Percentiles rank a stretch among this genome's conserved stretches.
phyloP scores from a whole-genome alignment of 1,140 invertebrate species.

The Nomia melanderi region DNA sequence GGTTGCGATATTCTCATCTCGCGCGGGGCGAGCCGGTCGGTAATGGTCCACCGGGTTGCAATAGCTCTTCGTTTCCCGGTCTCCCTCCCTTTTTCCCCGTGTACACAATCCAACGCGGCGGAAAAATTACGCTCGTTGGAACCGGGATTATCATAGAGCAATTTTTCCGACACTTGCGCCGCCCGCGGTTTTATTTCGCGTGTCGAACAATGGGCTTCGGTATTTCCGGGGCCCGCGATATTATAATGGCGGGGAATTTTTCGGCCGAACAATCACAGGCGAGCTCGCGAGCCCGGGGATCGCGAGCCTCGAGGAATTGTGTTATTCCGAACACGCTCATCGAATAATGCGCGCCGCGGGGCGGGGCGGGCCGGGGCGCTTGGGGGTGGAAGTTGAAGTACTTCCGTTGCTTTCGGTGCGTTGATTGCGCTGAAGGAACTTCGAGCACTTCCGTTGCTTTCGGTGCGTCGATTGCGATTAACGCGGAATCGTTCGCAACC shows the following conservation, averaged over 20 bases:
- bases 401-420: too few relatives aligned
- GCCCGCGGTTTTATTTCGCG: not conserved
- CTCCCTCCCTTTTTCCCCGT: not conserved
- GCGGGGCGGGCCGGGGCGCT: too few relatives aligned
- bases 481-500: too few relatives aligned
- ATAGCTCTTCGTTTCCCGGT: not conserved
- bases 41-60: constrained; percentile 2
- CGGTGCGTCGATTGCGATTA: too few relatives aligned
- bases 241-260: not conserved
- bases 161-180: not conserved
- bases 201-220: not conserved
- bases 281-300: too few relatives aligned
- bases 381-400: too few relatives aligned
- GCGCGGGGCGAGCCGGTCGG: not conserved
- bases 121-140: not conserved
- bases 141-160: not conserved
- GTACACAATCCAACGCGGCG: not conserved
- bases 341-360: too few relatives aligned
- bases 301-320: too few relatives aligned
- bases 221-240: not conserved
- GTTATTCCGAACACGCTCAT: too few relatives aligned
- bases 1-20: not conserved
- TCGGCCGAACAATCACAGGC: too few relatives aligned
- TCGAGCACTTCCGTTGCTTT: too few relatives aligned
- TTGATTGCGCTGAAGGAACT: too few relatives aligned